Evolutionary conservation across 92 coral and sea anemone species (phyloP), one percentile per base, ranked within the genome.

Genomic region (Pocillopora grandis): DNA sequence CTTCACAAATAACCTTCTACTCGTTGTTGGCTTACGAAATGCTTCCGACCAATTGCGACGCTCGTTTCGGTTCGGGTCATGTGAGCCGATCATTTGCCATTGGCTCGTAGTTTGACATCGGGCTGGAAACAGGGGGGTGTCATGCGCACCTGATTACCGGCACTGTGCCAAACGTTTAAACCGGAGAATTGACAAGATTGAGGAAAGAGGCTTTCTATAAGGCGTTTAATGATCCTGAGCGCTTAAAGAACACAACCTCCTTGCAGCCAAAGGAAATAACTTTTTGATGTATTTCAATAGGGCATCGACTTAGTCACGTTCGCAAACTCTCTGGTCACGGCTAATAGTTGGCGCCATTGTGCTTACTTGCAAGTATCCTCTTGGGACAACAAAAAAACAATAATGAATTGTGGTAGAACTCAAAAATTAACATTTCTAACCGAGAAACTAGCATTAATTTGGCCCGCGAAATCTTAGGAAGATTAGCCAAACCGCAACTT

Each of bases 1-100:
- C 52, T 42, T 3, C 74, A 65, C 66, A 65, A 67, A 57, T 65
- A 56, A 67, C 71, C 42, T 42, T 21, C 66, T n/a, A 63, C 76
- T 88, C 89, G 87, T 91, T 91, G 94, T 85, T 64, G 65, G 87
- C 83, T 87, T 80, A 81, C 85, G 92, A 91, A 42, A 85, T 83
- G 17, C 80, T 70, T 48, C 80, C 81, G 82, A 79, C 94, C 94
- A 91, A 91, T 91, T 74, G 85, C 92, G 90, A 76, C 80, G 61
- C 79, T 62, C 72, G 62, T 20, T 74, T 82, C 79, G 71, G 55
- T n/a, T 73, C 56, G 79, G 78, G 56, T 74, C 86, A 82, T 63
- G 71, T 82, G 86, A 73, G 72, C 79, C 86, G 86, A 82, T 67
- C 62, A 23, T 16, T 71, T 15, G 60, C 68, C 61, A 27, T 72